Evolutionary conservation across 2,797 vertebrate species (phyloP).

Genomic region (Pseudochirops cupreus): DNA sequence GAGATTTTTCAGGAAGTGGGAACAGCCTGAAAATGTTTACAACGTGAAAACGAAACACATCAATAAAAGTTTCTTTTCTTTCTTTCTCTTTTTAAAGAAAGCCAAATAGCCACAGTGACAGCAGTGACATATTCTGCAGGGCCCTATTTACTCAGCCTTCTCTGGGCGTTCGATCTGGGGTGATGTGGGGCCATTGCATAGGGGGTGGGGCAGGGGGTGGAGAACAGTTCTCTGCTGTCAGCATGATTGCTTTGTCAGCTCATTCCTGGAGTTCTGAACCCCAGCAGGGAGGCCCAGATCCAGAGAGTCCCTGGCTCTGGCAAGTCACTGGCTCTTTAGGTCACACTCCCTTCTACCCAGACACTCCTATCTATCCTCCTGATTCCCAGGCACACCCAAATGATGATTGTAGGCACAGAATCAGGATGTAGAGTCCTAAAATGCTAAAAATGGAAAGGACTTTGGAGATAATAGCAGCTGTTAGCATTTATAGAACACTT

Average conservation of each 20-base stretch:
- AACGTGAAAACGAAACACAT: not conserved
- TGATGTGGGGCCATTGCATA: not conserved
- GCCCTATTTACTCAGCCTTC: not conserved
- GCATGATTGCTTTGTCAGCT: not conserved
- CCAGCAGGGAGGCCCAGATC: slow-evolving; percentile 29
- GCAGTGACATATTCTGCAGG: not conserved
- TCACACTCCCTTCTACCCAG: not conserved
- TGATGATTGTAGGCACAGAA: not conserved
- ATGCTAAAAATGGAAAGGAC: not conserved
- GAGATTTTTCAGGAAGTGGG: not conserved
- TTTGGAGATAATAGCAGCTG: not conserved
- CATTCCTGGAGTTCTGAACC: not conserved
- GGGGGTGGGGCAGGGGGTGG: not conserved
- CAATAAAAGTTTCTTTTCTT: no score
- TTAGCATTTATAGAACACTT: not conserved
- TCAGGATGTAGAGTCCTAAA: not conserved
- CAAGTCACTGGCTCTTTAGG: not conserved
- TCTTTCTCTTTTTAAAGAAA: not conserved
- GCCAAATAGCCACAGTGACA: not conserved
- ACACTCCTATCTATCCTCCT: not conserved
- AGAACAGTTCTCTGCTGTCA: not conserved
- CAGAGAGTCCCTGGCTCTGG: slow-evolving; percentile 11
- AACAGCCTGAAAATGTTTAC: not conserved
- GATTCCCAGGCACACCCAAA: slow-evolving; percentile 13
- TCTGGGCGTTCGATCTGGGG: not conserved